phyloP scores from a whole-genome alignment of 1,140 invertebrate genomes.

The Drosophila aff. region DNA sequence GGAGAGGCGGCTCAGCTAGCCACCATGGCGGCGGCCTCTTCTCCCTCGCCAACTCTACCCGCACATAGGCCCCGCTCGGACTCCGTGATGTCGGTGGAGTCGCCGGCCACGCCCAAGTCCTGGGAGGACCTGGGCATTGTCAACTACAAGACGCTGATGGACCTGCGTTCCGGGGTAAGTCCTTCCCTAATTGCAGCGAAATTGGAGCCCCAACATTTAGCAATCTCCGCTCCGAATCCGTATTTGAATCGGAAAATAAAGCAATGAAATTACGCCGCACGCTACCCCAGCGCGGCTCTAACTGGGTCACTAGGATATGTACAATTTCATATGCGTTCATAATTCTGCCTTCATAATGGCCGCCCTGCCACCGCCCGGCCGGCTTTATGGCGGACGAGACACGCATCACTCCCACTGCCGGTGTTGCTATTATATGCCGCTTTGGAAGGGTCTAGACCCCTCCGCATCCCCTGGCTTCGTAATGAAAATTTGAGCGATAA shows the following conservation, averaged over 20 bases:
- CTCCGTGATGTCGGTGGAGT: slow-evolving; percentile 14
- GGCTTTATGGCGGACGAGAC: slow-evolving; percentile 65
- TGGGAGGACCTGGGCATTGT: slow-evolving; percentile 87
- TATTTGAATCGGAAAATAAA: slow-evolving; percentile 30
- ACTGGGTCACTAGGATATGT: slow-evolving; percentile 80
- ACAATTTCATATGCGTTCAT: slow-evolving; percentile 76
- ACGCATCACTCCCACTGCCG: slow-evolving; percentile 56
- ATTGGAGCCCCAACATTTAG: slow-evolving; percentile 35
- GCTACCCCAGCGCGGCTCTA: slow-evolving; percentile 45
- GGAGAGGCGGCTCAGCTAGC: not conserved
- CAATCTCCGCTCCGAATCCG: slow-evolving; percentile 11
- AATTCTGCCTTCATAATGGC: slow-evolving; percentile 72
- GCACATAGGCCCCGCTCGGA: not conserved
- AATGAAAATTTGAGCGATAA: slow-evolving; percentile 66
- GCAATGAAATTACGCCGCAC: slow-evolving; percentile 55
- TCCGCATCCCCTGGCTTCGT: slow-evolving; percentile 12
- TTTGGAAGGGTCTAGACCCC: slow-evolving; percentile 2
- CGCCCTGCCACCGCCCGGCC: slow-evolving; percentile 41
- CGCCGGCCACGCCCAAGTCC: slow-evolving; percentile 59
- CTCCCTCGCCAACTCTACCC: slow-evolving; percentile 18
- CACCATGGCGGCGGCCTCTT: not conserved
- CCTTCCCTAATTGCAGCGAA: slow-evolving; percentile 25
- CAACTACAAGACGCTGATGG: slow-evolving; percentile 85
- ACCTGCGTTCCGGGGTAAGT: slow-evolving; percentile 87
- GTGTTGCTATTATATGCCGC: slow-evolving; percentile 24